These are phyloP conservation scores for Diorhabda sublineata DNA, from an alignment of 1,140 invertebrate species.

Conservation along the genomic window DNA sequence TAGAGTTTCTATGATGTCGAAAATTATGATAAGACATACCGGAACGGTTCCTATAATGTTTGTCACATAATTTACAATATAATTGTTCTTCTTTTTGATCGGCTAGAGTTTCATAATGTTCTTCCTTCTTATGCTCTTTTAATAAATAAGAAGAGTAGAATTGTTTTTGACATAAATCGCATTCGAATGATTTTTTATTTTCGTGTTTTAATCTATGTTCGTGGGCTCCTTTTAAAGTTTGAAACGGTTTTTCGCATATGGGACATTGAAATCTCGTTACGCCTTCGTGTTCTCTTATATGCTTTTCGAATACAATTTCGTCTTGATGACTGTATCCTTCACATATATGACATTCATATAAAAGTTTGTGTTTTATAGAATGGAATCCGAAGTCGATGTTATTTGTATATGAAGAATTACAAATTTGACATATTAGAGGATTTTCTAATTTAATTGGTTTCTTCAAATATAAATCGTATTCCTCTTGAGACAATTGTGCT, in stretches of 20 bases:
- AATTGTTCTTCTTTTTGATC: not conserved
- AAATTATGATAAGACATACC: not conserved
- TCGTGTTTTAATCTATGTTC: not conserved
- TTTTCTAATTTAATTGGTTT: not conserved
- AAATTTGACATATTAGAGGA: not conserved
- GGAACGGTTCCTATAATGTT: not conserved
- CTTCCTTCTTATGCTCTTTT: not conserved
- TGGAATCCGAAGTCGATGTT: not conserved
- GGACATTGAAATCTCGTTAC: not conserved
- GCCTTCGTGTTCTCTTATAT: not conserved
- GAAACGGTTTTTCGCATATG: not conserved
- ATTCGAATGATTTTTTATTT: constrained; percentile 34
- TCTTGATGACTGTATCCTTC: not conserved
- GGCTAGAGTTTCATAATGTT: not conserved
- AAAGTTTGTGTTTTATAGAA: not conserved
- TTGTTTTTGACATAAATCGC: constrained; percentile 11
- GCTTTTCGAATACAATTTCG: not conserved
- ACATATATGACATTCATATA: not conserved
- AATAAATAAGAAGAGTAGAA: not conserved
- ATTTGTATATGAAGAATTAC: not conserved
- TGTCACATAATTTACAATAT: not conserved
- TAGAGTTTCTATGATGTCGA: not conserved
- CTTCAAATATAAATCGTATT: not conserved
- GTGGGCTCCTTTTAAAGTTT: not conserved
- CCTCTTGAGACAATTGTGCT: not conserved